Evolutionary conservation across 2,113 vertebrate species (phyloP), one percentile per base, ranked within the genome.

Genomic region (Regulus satrapa): DNA sequence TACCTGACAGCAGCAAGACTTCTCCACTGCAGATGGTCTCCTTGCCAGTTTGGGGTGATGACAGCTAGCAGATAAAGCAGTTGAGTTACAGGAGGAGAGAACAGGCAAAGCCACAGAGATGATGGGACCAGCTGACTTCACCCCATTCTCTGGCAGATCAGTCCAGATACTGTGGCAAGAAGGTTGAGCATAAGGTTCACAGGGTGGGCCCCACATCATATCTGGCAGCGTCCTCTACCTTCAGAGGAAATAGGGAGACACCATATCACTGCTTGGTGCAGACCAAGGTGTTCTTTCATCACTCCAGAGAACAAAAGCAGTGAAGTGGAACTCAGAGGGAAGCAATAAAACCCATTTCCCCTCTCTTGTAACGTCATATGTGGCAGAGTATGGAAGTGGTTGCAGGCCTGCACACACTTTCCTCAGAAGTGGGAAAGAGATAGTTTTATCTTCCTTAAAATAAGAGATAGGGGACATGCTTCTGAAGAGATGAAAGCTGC

Each of bases 211-310:
- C 17, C 28, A 66, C 7, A 14, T 11, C 48, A 64, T 24, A 46
- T 13, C 29, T 41, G 32, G 18, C 6, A 49, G 20, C 2, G 2
- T 31, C 24, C 67, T 63, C 64, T 69, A 28, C 12, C 28, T 82
- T 61, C 56, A 62, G 55, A 81, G 7, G 26, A 36, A 32, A 28
- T 1, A 24, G 6, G 26, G 25, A 82, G 8, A 46, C 25, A 34
- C 2, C n/a, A 31, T 6, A 25, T 11, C 15, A 18, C 31, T 40
- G n/a, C 34, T 20, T 0, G 0, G 12, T 1, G 4, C 43, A 62
- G 43, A 41, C 19, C 17, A 73, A 31, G 1, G 8, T 6, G 41
- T 3, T 10, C 25, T 88, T 31, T 38, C 61, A 66, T 28, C 28
- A 9, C 16, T 58, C 49, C 31, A 62, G 52, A 31, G 72, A 66